Percentiles rank a stretch among this genome's conserved stretches.
These are phyloP conservation scores for Cacajao melanocephalus DNA, from an alignment of 2,797 vertebrate species.

Conservation along the genomic window DNA sequence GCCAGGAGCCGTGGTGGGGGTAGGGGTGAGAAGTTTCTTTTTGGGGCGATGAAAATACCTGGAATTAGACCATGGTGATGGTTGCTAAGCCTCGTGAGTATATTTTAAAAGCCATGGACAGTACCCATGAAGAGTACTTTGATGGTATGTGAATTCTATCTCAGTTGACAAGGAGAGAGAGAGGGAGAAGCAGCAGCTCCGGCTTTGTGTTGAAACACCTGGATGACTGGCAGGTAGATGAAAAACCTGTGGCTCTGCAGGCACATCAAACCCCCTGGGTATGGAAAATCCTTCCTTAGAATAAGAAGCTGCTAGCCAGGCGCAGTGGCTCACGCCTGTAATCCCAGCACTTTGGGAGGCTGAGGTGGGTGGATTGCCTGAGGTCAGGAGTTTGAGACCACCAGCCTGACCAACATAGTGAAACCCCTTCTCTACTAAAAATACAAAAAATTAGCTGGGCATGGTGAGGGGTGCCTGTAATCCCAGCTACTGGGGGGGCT, in stretches of 20 bases:
- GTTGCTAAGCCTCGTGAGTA: neutral
- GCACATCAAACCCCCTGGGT: neutral
- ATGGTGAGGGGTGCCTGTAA: neutral
- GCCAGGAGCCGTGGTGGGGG: neutral
- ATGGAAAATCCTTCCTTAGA: neutral
- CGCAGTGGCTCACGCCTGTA: neutral
- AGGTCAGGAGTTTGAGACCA: too few species aligned
- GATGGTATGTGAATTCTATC: neutral
- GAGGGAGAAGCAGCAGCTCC: neutral
- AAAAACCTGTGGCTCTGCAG: neutral
- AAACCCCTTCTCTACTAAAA: neutral
- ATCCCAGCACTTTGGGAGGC: neutral
- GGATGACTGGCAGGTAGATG: neutral
- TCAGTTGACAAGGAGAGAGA: neutral
- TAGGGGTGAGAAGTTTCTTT: neutral
- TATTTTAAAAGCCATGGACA: neutral
- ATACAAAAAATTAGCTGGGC: neutral
- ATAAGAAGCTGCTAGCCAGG: neutral
- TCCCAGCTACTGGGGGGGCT: neutral
- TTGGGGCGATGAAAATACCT: neutral
- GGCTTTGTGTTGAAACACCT: neutral
- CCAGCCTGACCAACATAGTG: neutral
- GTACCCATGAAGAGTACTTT: neutral
- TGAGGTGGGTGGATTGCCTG: neutral
- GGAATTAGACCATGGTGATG: neutral